Conservation (phyloP, 2,113 vertebrate genomes). For the Tragelaphus buxtoni region DNA sequence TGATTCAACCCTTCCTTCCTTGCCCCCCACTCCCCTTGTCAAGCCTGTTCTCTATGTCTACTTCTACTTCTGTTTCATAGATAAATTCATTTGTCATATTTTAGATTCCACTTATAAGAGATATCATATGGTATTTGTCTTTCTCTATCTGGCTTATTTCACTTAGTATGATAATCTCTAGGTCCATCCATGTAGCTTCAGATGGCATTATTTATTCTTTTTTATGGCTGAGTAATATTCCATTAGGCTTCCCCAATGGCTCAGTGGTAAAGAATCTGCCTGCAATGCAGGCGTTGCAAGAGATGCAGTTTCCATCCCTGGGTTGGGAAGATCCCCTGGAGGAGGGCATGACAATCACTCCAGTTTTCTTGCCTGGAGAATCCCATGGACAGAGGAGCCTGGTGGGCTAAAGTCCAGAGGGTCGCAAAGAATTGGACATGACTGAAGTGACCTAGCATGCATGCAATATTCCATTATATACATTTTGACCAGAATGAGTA, state of each 20-base stretch:
- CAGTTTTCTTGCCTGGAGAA: not conserved
- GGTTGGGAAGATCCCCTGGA: not conserved
- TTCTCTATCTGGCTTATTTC: not conserved
- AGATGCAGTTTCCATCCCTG: not conserved
- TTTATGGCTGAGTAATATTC: not conserved
- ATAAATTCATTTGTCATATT: not conserved
- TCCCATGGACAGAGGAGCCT: not conserved
- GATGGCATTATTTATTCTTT: not conserved
- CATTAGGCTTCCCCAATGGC: not conserved
- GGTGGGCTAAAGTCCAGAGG: not conserved
- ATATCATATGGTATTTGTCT: not conserved
- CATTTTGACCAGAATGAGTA: not conserved
- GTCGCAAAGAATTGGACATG: not conserved
- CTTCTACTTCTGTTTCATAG: not conserved
- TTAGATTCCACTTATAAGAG: not conserved
- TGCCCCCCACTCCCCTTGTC: not conserved
- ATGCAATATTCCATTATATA: accelerated
- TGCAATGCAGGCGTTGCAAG: not conserved
- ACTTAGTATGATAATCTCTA: not conserved
- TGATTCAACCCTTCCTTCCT: not conserved
- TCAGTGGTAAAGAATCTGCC: not conserved
- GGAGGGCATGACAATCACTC: not conserved
- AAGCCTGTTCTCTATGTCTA: not conserved
- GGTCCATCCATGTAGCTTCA: not conserved
- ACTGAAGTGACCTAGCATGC: not conserved